Evolutionary conservation across 2,888 invertebrate species (phyloP), one percentile per base, ranked within the genome.

Genomic region (Blera fallax): DNA sequence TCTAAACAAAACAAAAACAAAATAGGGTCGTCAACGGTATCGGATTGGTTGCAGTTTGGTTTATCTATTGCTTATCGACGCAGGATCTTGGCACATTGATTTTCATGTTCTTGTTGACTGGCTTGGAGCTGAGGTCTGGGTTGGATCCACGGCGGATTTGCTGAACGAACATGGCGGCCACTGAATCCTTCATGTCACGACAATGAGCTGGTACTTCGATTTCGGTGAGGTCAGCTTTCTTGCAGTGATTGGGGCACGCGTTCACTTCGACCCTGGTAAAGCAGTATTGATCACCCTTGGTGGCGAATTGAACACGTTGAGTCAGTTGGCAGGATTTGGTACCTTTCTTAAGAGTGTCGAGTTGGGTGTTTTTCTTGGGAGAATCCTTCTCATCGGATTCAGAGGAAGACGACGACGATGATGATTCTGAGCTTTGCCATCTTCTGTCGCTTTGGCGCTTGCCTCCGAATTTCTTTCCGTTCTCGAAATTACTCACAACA

Each of bases 231-330:
- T 81, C 76, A 11, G 91, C 90, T 4, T 89, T 89, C 4, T 93
- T 90, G 91, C 94, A 94, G 10, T 92, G 91, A 0, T 91, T 89
- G 76, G 92, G 92, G 91, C 96, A 96, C 1, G 93, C 90, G 0
- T 94, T 93, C 27, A 95, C 87, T 0, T 94, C 93, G 11, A 91
- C 92, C 8, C 93, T 92, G 3, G 94, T 94, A 90, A 96, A 95
- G 91, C 95, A 96, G 77, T 94, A 93, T 88, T 94, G 91, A 0
- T 92, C 93, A 52, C 93, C 92, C 83, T 92, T 92, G 88, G 94
- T 93, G 52, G 93, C 92, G 88, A 93, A 94, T 87, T 94, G 94
- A 0, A 94, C 93, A 89, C 94, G 94, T 87, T 93, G 88, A 73
- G 87, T 88, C 45, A 90, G 89, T 83, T 91, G 89, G 34, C 89